Conservation (phyloP, 2,888 invertebrate species). For the Hetaerina titia region DNA sequence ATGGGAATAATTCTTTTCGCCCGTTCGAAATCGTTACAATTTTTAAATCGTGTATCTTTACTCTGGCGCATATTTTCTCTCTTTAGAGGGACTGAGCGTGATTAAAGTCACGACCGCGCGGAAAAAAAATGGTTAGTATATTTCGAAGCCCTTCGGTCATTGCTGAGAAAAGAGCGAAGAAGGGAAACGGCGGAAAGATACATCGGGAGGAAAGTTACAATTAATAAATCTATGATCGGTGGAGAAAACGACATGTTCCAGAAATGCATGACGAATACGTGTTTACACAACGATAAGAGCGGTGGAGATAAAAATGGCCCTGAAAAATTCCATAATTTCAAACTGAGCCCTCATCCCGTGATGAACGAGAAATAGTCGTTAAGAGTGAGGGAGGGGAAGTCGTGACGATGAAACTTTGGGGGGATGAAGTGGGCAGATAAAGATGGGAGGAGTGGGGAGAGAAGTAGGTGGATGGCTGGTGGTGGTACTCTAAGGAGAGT, state of each 20-base stretch:
- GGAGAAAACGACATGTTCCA: conserved; percentile 43
- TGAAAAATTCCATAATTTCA: conserved; percentile 62
- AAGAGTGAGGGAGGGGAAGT: conserved; percentile 18
- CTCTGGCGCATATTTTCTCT: conserved; percentile 10
- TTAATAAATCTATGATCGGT: conserved; percentile 18
- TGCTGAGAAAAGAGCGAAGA: neutral
- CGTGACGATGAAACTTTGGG: conserved; percentile 29
- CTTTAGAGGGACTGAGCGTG: conserved; percentile 22
- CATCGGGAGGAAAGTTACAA: conserved; percentile 14
- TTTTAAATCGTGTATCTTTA: conserved; percentile 29
- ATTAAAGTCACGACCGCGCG: conserved; percentile 49
- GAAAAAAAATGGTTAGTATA: conserved; percentile 27
- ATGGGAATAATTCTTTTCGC: conserved; percentile 30
- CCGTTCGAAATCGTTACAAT: conserved; percentile 47
- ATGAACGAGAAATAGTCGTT: conserved; percentile 54
- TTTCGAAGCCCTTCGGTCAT: neutral
- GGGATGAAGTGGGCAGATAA: neutral
- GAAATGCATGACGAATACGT: conserved; percentile 30
- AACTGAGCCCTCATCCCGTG: neutral
- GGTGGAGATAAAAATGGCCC: neutral
- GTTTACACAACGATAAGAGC: conserved; percentile 38
- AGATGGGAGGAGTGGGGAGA: neutral
- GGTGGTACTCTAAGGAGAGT: neutral
- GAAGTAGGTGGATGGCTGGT: neutral
- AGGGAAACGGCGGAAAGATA: neutral